phyloP scores from a whole-genome alignment of 2,888 invertebrate genomes.

The Diarsia mendica region DNA sequence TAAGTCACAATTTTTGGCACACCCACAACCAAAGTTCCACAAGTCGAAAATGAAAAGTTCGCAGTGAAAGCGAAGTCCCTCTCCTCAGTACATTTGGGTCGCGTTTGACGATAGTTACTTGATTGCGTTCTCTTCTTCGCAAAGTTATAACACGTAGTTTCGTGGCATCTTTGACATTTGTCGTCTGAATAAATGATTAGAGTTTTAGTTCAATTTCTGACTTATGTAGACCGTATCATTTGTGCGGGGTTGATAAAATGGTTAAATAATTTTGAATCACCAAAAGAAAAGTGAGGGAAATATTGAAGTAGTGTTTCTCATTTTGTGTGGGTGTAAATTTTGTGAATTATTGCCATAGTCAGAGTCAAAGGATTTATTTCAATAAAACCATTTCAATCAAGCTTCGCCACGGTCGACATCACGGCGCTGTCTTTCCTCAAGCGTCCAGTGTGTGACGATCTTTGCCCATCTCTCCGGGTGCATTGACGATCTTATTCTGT shows the following conservation, averaged over 20 bases:
- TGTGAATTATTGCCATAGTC: too few relatives aligned
- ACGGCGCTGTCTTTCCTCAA: too few relatives aligned
- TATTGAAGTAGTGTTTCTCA: too few relatives aligned
- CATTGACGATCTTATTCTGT: too few relatives aligned
- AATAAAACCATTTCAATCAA: too few relatives aligned
- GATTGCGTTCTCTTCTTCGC: slow-evolving; percentile 55
- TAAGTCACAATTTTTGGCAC: background rate
- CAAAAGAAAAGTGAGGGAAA: too few relatives aligned
- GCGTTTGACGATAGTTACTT: slow-evolving; percentile 50
- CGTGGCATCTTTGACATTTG: slow-evolving; percentile 51
- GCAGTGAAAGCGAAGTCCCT: slow-evolving; percentile 14
- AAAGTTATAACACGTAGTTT: slow-evolving; percentile 46
- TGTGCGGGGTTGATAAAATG: background rate
- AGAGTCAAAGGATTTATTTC: too few relatives aligned
- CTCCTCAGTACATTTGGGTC: slow-evolving; percentile 30
- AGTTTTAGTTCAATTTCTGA: slow-evolving; percentile 30
- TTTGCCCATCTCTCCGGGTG: too few relatives aligned
- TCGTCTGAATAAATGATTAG: slow-evolving; percentile 54
- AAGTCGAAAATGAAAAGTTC: slow-evolving; percentile 33
- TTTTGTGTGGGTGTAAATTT: too few relatives aligned
- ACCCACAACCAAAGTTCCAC: background rate
- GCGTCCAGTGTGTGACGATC: too few relatives aligned
- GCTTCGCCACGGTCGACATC: too few relatives aligned
- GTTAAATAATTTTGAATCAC: background rate
- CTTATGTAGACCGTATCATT: slow-evolving; percentile 15